These are phyloP conservation scores for Phyto melanocephala DNA, from an alignment of 2,888 invertebrate genomes.

Conservation along the genomic window DNA sequence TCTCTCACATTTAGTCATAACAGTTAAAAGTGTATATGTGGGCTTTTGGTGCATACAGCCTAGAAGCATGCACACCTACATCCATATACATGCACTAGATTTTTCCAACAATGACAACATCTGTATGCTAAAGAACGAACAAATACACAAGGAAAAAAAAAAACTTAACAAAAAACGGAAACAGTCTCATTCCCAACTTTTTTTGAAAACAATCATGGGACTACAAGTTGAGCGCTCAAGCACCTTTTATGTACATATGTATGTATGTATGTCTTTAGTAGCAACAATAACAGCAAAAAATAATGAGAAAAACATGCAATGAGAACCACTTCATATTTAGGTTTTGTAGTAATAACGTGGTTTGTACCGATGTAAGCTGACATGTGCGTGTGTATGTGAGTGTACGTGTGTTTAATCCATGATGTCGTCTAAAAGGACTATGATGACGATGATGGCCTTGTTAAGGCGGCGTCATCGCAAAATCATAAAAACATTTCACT, in stretches of 20 bases:
- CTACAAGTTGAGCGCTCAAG: conserved; percentile 11
- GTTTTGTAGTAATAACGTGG: conserved; percentile 55
- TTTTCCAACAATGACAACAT: conserved; percentile 25
- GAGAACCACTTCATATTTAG: conserved; percentile 43
- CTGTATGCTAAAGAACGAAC: neutral
- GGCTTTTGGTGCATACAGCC: conserved; percentile 33
- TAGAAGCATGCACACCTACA: neutral
- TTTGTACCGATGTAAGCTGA: neutral
- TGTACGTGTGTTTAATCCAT: conserved; percentile 34
- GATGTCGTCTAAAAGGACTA: neutral
- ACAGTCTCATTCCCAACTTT: conserved; percentile 44
- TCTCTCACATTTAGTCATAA: conserved; percentile 1
- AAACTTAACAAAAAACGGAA: conserved; percentile 27
- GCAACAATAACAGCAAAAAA: neutral
- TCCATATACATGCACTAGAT: neutral
- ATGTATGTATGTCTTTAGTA: conserved; percentile 1
- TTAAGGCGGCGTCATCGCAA: conserved; percentile 25
- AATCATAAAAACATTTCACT: neutral
- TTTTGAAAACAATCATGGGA: conserved; percentile 44
- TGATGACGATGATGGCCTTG: conserved; percentile 41
- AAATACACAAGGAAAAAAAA: neutral
- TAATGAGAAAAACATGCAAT: conserved; percentile 1
- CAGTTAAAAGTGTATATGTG: conserved; percentile 9
- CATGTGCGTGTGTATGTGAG: neutral
- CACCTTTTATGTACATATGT: neutral